Base-by-base conservation (phyloP, 2,888 invertebrate genomes). In the Pseudococcus jackbeardsleyi region DNA sequence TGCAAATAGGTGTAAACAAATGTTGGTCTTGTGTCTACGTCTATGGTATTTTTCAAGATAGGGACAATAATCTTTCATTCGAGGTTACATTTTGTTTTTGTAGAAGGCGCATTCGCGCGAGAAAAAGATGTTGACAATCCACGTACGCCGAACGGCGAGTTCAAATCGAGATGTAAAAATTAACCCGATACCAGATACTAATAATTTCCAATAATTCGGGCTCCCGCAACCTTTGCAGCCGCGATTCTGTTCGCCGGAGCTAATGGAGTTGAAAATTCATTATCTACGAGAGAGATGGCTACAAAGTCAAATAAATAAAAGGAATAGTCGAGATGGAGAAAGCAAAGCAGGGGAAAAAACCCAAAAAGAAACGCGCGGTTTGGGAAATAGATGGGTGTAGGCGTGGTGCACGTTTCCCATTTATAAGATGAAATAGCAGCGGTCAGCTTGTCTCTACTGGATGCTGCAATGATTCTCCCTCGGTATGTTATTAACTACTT, bases 341-440 rank as follows among this genome's bases (percentile, higher is more conserved):
- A 64, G 64, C 22, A 19, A 42, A 17, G 39, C 12, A 39, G 33
- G 33, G 42, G 42, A 79, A 17, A 39, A 17, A 39, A 19, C 2
- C 1, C 15, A n/a, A 77, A 33, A 77, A 77, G 77, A 39, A 77
- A 39, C 39, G 39, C 77, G 33, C 8, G 77, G 39, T 33, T 42
- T 82, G 19, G 72, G 46, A 82, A 82, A 82, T 82, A 33, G 79
- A 82, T 82, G 72, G 72, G 82, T 64, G 64, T 88, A 82, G 88
- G 88, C 88, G 86, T 87, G 86, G 79, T 79, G 82, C 79, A 59
- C 26, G 46, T 79, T 88, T 88, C 79, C 79, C 88, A 88, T 88
- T 88, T 88, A 88, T 88, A 88, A 88, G 79, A 88, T 88, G 88
- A 88, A 88, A 88, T 88, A 88, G 88, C 88, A 88, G 88, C 88